phyloP scores from a whole-genome alignment of 2,113 vertebrate genomes.

The Hippocampus guttulatus region DNA sequence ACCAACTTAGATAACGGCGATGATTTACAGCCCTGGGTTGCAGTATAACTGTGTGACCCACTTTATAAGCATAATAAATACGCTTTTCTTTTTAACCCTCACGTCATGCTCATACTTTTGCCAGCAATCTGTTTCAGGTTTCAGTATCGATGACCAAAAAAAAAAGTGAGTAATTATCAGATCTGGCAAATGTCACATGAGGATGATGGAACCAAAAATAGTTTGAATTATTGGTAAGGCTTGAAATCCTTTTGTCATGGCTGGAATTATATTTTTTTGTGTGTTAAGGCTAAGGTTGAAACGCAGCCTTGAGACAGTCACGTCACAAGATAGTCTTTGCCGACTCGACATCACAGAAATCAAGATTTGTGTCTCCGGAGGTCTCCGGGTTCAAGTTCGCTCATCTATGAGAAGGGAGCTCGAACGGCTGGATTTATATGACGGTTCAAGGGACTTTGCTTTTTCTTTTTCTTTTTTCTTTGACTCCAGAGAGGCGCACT shows the following conservation, averaged over 20 bases:
- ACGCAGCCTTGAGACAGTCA: slow-evolving; percentile 8
- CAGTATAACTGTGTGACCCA: not conserved
- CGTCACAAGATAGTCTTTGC: slow-evolving; percentile 28
- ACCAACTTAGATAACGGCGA: not conserved
- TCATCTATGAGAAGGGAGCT: not conserved
- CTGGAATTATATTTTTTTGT: not conserved
- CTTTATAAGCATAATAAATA: slow-evolving; percentile 1
- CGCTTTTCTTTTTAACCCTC: not conserved
- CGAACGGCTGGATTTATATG: too few species aligned
- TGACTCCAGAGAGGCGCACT: too few species aligned
- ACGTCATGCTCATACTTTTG: not conserved
- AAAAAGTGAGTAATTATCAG: not conserved
- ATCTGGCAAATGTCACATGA: not conserved
- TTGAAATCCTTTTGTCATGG: not conserved
- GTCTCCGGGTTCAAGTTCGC: not conserved
- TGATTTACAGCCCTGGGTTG: not conserved
- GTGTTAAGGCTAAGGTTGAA: not conserved
- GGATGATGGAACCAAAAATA: not conserved
- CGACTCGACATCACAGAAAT: not conserved
- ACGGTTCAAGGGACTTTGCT: too few species aligned
- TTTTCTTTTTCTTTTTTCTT: too few species aligned
- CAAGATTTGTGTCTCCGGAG: not conserved
- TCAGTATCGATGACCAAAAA: not conserved
- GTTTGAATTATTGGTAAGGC: not conserved
- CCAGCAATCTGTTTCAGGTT: not conserved